Conservation (phyloP, 2,797 vertebrate species). For the Acrossocheilus fasciatus region DNA sequence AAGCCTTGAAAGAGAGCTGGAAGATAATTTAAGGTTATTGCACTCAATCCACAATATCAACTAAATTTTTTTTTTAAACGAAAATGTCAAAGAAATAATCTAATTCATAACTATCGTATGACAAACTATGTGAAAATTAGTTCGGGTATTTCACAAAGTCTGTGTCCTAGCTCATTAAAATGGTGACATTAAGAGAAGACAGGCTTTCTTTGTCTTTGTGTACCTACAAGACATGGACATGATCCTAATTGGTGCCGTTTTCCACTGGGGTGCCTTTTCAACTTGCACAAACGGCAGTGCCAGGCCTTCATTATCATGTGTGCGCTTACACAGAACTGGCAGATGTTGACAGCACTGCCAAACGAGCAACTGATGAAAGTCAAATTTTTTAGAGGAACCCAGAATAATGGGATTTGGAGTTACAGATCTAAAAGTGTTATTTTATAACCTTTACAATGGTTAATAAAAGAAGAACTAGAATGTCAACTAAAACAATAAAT, state of each 20-base stretch:
- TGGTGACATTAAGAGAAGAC: not conserved
- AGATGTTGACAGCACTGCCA: slow-evolving; percentile 28
- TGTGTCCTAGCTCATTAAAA: slow-evolving; percentile 32
- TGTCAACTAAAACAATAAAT: slow-evolving; percentile 1
- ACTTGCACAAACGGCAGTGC: not conserved
- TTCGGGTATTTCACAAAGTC: not conserved
- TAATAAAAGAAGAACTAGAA: slow-evolving; percentile 1
- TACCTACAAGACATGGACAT: slow-evolving; percentile 34
- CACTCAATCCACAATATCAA: not conserved
- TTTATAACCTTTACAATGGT: slow-evolving; percentile 3
- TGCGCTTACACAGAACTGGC: not conserved
- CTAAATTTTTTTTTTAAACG: not conserved
- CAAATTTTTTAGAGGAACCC: not conserved
- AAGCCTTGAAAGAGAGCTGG: not conserved
- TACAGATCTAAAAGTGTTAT: not conserved
- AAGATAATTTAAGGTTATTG: not conserved
- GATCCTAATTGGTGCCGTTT: slow-evolving; percentile 35
- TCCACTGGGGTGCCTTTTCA: slow-evolving; percentile 14
- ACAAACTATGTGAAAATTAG: not conserved
- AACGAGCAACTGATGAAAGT: slow-evolving; percentile 36
- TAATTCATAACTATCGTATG: not conserved
- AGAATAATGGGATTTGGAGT: slow-evolving; percentile 33
- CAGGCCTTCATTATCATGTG: slow-evolving; percentile 33
- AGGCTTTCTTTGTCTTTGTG: slow-evolving; percentile 20
- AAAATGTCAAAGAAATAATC: not conserved